Evolutionary conservation across 2,113 vertebrate genomes (phyloP).

Genomic region (Periophthalmodon schlosseri): DNA sequence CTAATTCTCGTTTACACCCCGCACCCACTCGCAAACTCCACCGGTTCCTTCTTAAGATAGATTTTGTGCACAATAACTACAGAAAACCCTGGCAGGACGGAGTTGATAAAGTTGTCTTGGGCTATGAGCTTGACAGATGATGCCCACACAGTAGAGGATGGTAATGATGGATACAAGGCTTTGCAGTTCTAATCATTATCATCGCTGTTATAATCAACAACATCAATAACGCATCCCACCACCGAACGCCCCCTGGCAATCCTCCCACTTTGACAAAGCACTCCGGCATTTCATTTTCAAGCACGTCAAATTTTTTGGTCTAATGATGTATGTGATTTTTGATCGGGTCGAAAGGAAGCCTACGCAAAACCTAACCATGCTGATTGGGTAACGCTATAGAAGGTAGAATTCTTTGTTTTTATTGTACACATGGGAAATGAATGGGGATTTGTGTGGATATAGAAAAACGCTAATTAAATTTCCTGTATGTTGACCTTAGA

Average conservation of each 20-base stretch:
- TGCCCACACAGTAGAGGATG: conserved; percentile 32
- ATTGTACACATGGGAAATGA: not conserved
- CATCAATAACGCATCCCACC: conserved; percentile 43
- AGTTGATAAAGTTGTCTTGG: conserved; percentile 18
- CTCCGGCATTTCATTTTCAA: conserved; percentile 46
- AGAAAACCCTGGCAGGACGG: not conserved
- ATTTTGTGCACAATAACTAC: not conserved
- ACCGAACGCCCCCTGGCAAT: conserved; percentile 30
- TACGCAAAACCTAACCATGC: conserved; percentile 25
- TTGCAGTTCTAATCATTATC: conserved; percentile 59
- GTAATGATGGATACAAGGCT: conserved; percentile 48
- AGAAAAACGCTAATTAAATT: not conserved
- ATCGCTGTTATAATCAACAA: conserved; percentile 60
- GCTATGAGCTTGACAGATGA: conserved; percentile 37
- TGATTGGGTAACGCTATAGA: conserved; percentile 3
- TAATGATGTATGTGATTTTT: conserved; percentile 43
- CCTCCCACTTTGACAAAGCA: conserved; percentile 39
- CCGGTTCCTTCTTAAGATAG: not conserved
- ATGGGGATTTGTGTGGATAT: not conserved
- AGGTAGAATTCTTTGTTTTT: conserved; percentile 5
- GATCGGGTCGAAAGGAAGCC: conserved; percentile 45
- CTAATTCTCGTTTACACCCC: not conserved
- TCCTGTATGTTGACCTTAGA: not conserved
- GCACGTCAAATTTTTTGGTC: conserved; percentile 24
- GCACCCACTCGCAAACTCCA: not conserved